Conservation (phyloP, 2,797 vertebrate species). For the Sebastes nivosus region DNA sequence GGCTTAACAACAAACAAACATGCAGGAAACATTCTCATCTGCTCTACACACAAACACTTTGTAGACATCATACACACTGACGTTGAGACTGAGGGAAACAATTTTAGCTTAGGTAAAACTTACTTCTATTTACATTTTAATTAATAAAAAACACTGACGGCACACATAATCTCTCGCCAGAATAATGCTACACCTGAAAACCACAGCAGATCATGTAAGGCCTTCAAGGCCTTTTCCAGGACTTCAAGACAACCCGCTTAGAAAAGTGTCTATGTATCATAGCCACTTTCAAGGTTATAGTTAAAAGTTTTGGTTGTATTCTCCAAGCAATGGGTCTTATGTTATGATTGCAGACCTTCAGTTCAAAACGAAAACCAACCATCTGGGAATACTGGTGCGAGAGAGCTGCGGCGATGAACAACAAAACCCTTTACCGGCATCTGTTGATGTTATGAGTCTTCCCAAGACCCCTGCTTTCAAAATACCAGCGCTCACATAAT, state of each 20-base stretch:
- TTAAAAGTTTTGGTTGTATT: background rate
- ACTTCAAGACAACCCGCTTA: background rate
- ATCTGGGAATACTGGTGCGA: slow-evolving; percentile 29
- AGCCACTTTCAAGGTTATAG: background rate
- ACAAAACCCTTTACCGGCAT: slow-evolving; percentile 5
- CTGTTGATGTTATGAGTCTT: slow-evolving; percentile 20
- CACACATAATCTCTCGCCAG: background rate
- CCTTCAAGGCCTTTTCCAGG: background rate
- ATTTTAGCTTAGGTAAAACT: background rate
- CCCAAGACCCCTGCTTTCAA: slow-evolving; percentile 20
- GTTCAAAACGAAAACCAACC: slow-evolving; percentile 9
- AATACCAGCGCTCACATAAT: slow-evolving; percentile 27
- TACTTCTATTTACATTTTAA: background rate
- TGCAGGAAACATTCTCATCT: background rate
- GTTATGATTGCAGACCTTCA: slow-evolving; percentile 5
- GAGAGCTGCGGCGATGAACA: background rate
- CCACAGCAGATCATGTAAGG: background rate
- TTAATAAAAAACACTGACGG: background rate
- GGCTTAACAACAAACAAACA: slow-evolving; percentile 4
- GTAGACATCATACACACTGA: background rate
- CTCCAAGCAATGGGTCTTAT: background rate
- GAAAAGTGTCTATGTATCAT: background rate
- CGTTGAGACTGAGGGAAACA: background rate
- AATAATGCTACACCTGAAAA: background rate
- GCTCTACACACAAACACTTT: background rate